Evolutionary conservation across 2,888 invertebrate genomes (phyloP), one percentile per base, ranked within the genome.

Genomic region (Leucoma salicis): DNA sequence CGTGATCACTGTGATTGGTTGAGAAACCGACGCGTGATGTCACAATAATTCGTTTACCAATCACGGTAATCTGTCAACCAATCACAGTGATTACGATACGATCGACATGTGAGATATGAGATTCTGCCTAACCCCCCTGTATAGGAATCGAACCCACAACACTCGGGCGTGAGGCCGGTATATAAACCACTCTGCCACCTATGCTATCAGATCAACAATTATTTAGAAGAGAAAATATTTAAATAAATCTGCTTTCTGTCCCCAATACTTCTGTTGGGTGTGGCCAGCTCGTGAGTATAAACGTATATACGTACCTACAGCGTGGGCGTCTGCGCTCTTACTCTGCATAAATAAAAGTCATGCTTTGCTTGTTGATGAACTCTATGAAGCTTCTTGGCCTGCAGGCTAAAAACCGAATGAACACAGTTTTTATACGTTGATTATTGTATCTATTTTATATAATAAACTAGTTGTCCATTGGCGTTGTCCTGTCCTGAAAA

Each of bases 341-440:
- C 71, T 70, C 63, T 64, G 73, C 70, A 75, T 84, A 78, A 82
- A 82, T 82, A 78, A 79, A 75, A 75, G 73, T 73, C 70, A 77
- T 70, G 58, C 70, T 49, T 50, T 55, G 66, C 46, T 42, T 47
- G 53, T 61, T 57, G 56, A 41, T 47, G 55, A 51, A 53, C 59
- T 49, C n/a, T n/a, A n/a, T n/a, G n/a, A n/a, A n/a, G 49, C 54
- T 57, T 58, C 55, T 60, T 57, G 51, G 57, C 42, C 49, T 49
- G 37, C 50, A 53, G 50, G 49, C 58, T 57, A 57, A 21, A 21
- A 57, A 53, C 56, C 49, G 51, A 60, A 58, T 58, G 52, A 57
- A 58, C 59, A 53, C 39, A 47, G 48, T 40, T 27, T 27, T 21
- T 27, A 27, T 27, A 27, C 27, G n/a, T n/a, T 4, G n/a, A 27